Base-by-base conservation (phyloP, 1,140 invertebrate genomes). In the Helicoverpa armigera region DNA sequence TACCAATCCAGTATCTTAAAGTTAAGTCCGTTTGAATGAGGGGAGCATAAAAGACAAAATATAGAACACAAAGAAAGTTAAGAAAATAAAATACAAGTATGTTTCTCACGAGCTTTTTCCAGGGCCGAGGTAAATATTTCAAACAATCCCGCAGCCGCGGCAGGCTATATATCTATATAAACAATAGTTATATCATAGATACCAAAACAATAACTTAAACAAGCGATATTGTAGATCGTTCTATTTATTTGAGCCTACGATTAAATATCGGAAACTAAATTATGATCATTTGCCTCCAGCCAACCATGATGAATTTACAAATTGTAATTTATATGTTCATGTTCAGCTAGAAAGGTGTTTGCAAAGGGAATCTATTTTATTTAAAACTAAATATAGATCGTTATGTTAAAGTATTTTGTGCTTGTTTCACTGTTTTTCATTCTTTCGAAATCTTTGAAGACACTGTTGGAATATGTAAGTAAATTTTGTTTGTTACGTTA, bases 401-500 rank as follows among this genome's bases (percentile, higher is more conserved):
- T 4, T 31, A 61, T 61, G 58, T 31, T 61, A 61, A 61, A 61
- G 13, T 61, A 31, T 29, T 13, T 61, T 3, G 58, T 31, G 12
- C 3, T 61, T 29, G 29, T 61, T 61, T 61, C 58, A 61, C 14
- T 61, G 3, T 29, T 14, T 61, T 61, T 61, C 58, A 29, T 61
- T 3, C 2, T 61, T 5, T 29, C 58, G 3, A 14, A 61, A 2
- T 31, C 23, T 14, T 12, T 61, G 23, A 14, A 61, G 11, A 13
- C 23, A 31, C 13, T 61, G 23, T 61, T 61, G 12, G 58, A 61
- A 31, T 61, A 31, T 61, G 58, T 61, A 61, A 61, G 58, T 61
- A 61, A 12, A 29, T 29, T 60, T 18, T 60, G 0, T 4, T 60
- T 23, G 23, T 3, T 7, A 35, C 7, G 35, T 35, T 35, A 7